phyloP scores from a whole-genome alignment of 2,113 vertebrate genomes.

The Tragelaphus scriptus region DNA sequence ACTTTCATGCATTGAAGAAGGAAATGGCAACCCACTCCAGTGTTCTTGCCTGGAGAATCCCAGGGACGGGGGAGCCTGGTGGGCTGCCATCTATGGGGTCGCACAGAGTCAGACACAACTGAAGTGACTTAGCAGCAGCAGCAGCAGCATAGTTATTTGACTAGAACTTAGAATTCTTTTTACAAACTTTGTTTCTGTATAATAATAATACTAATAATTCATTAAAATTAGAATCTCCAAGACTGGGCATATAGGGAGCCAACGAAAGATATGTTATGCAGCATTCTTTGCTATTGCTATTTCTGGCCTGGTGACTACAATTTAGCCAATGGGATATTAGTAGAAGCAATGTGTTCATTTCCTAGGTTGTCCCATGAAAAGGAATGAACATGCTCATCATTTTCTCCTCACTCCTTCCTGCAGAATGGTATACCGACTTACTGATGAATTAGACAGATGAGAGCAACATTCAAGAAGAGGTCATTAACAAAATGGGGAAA shows the following conservation, averaged over 20 bases:
- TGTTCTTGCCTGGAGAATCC: too few species aligned
- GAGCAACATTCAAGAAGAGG: not conserved
- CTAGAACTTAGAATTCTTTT: not conserved
- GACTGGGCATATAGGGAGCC: rapidly evolving
- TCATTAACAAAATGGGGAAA: not conserved
- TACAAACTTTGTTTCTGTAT: not conserved
- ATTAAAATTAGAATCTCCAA: not conserved
- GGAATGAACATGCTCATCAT: not conserved
- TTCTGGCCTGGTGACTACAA: not conserved
- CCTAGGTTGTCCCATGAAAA: not conserved
- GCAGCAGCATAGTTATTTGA: not conserved
- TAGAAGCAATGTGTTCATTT: not conserved
- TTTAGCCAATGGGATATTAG: not conserved
- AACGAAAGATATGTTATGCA: not conserved
- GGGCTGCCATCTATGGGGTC: too few species aligned
- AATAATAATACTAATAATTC: not conserved
- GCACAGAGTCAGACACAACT: rapidly evolving
- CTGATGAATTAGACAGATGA: not conserved
- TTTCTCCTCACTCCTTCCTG: not conserved
- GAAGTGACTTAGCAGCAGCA: too few species aligned
- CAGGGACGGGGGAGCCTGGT: too few species aligned
- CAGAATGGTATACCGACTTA: not conserved
- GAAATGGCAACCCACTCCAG: too few species aligned
- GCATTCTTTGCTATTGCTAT: not conserved
- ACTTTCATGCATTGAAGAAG: too few species aligned